Conservation (phyloP, 2,888 invertebrate species). For the Craniophora ligustri region DNA sequence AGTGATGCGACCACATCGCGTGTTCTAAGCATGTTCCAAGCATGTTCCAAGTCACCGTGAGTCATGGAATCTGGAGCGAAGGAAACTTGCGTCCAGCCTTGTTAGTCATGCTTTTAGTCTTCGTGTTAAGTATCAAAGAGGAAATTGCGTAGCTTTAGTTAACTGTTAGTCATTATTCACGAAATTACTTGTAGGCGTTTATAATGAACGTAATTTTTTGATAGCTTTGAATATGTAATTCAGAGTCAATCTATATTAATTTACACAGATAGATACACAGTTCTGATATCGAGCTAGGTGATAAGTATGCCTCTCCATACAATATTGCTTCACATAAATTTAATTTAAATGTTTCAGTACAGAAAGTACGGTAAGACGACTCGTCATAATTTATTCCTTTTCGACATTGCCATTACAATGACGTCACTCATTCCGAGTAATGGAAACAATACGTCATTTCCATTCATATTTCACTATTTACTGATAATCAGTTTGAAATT, state of each 20-base stretch:
- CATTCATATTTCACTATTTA: constrained; percentile 10
- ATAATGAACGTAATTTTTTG: too few species aligned
- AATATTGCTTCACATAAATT: too few species aligned
- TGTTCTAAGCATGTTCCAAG: too few species aligned
- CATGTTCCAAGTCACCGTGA: constrained; percentile 35
- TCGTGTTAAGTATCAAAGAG: constrained; percentile 34
- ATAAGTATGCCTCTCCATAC: too few species aligned
- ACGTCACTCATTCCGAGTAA: constrained; percentile 3
- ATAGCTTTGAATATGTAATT: too few species aligned
- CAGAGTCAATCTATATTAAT: too few species aligned
- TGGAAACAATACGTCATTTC: not conserved
- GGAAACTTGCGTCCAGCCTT: constrained; percentile 34
- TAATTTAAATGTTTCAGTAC: too few species aligned
- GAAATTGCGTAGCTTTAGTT: constrained; percentile 40
- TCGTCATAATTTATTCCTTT: constrained; percentile 17
- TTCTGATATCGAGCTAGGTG: too few species aligned
- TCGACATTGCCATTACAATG: constrained; percentile 1
- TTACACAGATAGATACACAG: too few species aligned
- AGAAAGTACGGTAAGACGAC: not conserved
- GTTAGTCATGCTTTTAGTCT: constrained; percentile 34
- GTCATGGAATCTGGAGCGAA: constrained; percentile 41
- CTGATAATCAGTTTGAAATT: too few species aligned
- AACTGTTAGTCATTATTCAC: constrained; percentile 16
- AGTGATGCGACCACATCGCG: constrained; percentile 52
- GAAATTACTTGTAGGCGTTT: not conserved